A percentile compares a stretch with the other conserved stretches of the same genome.
Conservation (phyloP, 2,888 invertebrate species). For the Ennomos quercinarius region DNA sequence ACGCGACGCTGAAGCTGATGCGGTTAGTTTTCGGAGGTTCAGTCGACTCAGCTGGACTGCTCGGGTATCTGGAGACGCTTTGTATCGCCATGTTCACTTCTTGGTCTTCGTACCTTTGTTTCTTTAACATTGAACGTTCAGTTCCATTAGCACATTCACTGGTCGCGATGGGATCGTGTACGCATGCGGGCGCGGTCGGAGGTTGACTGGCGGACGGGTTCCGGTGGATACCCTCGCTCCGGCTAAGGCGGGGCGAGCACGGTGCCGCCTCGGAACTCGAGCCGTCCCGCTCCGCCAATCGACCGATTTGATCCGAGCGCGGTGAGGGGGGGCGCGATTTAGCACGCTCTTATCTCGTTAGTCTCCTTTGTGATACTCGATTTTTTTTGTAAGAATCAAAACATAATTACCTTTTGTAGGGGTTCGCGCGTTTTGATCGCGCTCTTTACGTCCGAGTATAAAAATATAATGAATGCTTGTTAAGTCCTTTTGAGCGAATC, state of each 20-base stretch:
- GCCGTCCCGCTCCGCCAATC: constrained; percentile 78
- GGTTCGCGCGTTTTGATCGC: constrained; percentile 84
- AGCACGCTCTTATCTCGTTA: constrained; percentile 86
- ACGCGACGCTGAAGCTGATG: constrained; percentile 95
- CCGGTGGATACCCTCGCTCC: constrained; percentile 57
- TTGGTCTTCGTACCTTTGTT: constrained; percentile 82
- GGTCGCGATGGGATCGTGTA: constrained; percentile 77
- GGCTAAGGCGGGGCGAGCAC: constrained; percentile 44
- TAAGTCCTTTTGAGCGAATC: constrained; percentile 82
- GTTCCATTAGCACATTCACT: constrained; percentile 82
- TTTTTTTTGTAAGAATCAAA: constrained; percentile 84
- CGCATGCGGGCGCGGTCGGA: constrained; percentile 83
- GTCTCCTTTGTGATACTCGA: constrained; percentile 84
- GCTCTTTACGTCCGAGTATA: constrained; percentile 82
- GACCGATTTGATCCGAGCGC: constrained; percentile 82
- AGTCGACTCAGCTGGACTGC: constrained; percentile 87
- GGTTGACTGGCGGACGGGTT: constrained; percentile 73
- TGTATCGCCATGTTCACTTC: constrained; percentile 89
- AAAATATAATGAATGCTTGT: constrained; percentile 86
- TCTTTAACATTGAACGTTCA: constrained; percentile 87
- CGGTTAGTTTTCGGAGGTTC: constrained; percentile 87
- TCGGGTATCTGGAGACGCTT: constrained; percentile 87
- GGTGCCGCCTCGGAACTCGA: constrained; percentile 45
- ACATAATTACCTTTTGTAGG: constrained; percentile 86
- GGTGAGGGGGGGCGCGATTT: constrained; percentile 79